Base-by-base conservation (phyloP, 2,113 vertebrate genomes). In the Hemichromis elongatus region DNA sequence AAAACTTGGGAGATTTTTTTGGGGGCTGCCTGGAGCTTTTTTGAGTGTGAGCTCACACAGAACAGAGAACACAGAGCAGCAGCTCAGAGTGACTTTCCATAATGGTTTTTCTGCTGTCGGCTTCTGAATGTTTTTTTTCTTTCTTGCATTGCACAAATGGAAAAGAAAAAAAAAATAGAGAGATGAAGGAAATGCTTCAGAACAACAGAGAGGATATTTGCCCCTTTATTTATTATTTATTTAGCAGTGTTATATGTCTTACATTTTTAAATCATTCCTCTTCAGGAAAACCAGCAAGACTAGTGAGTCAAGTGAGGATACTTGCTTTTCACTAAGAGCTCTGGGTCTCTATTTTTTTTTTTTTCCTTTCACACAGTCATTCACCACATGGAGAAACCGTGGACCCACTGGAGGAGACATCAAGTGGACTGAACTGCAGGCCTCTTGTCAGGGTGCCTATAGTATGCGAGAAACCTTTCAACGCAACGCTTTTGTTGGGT, bases 1-100 rank as follows among this genome's bases (percentile, higher is more conserved):
- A 89, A 79, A 77, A 83, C 45, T 52, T 79, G 24, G 57, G 61
- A 85, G 26, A 75, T 80, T 80, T 61, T 13, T 50, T 28, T 21
- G 33, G 33, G 10, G 50, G n/a, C 42, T 57, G 89, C 88, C 87
- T 86, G 14, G 2, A 90, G 90, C 78, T 83, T 87, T 73, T 87
- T 84, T 63, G 13, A 53, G 61, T 83, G 80, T 85, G 85, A 89
- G 88, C 70, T 87, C 82, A 85, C 42, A 80, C 84, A 87, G 75
- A 80, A 81, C 28, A 61, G 73, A 81, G 85, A 84, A 70, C 59
- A 70, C 70, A 81, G 28, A 84, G 63, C 86, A 56, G 45, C 73
- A 57, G 86, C 80, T 86, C 78, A 75, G 7, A 77, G 54, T 63
- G 80, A 86, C 81, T 86, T 89, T 81, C 59, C 81, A 82, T 83